Evolutionary conservation across 1,140 invertebrate species (phyloP).

Genomic region (Tenebrio molitor): DNA sequence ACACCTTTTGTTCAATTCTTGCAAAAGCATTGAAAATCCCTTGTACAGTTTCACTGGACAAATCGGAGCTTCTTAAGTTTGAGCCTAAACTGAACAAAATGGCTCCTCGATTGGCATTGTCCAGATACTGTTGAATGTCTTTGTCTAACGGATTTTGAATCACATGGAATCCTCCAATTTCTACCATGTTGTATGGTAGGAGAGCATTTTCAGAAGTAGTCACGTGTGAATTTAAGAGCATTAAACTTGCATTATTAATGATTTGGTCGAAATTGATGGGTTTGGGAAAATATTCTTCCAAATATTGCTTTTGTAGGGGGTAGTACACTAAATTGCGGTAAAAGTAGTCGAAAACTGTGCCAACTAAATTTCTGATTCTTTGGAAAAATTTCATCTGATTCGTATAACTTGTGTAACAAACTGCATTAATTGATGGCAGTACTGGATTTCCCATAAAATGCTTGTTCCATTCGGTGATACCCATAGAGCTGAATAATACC

Average conservation of each 20-base stretch:
- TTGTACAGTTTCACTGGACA: constrained; percentile 64
- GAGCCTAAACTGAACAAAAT: constrained; percentile 71
- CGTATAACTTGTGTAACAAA: constrained; percentile 57
- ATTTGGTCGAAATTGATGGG: constrained; percentile 68
- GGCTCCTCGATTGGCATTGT: constrained; percentile 67
- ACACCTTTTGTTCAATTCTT: constrained; percentile 72
- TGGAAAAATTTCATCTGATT: constrained; percentile 68
- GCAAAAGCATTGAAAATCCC: constrained; percentile 67
- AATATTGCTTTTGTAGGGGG: constrained; percentile 63
- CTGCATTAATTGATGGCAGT: constrained; percentile 64
- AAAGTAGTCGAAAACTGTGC: constrained; percentile 49
- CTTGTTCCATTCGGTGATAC: constrained; percentile 55
- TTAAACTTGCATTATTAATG: constrained; percentile 65
- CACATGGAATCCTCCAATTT: constrained; percentile 71
- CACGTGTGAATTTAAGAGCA: constrained; percentile 72
- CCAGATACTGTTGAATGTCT: constrained; percentile 67
- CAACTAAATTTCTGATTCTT: constrained; percentile 64
- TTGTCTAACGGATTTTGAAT: constrained; percentile 65
- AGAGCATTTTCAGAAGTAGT: constrained; percentile 48
- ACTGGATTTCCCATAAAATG: constrained; percentile 63
- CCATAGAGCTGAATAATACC: constrained; percentile 65
- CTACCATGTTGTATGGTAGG: constrained; percentile 67
- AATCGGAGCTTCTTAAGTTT: constrained; percentile 65
- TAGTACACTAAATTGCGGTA: constrained; percentile 41
- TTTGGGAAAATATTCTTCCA: constrained; percentile 65